phyloP scores from a whole-genome alignment of 64 coral and sea anemone species.

The Acropora tenuis region DNA sequence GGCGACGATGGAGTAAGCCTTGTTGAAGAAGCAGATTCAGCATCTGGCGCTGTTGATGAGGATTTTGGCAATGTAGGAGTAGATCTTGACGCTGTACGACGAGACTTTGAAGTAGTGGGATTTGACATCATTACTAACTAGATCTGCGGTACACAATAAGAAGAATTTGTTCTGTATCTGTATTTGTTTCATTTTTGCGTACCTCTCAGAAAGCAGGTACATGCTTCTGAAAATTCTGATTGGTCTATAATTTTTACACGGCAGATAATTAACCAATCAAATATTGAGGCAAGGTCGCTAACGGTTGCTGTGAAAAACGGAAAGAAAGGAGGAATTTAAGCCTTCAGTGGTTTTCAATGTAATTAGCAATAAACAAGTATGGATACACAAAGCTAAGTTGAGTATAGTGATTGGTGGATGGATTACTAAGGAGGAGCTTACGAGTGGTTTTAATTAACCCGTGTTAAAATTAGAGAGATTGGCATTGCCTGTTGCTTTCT shows the following conservation, averaged over 20 bases:
- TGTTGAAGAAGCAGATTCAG: neutral
- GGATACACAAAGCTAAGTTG: conserved; percentile 12
- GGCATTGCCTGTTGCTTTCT: neutral
- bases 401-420: conserved; percentile 2
- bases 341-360: neutral
- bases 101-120: neutral
- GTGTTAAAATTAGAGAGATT: neutral
- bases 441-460: neutral
- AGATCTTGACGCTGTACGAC: neutral
- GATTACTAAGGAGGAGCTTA: neutral
- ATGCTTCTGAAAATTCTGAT: conserved; percentile 12
- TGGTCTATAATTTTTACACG: neutral
- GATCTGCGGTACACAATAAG: neutral
- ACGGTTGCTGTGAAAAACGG: too few species aligned
- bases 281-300: neutral
- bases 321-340: neutral
- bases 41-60: neutral
- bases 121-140: conserved; percentile 9
- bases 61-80: conserved; percentile 4
- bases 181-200: conserved; percentile 3
- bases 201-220: conserved; percentile 17
- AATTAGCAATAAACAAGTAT: conserved; percentile 8
- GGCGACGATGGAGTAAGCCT: conserved; percentile 10
- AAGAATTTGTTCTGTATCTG: neutral
- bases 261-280: neutral